Base-by-base conservation (phyloP, 2,888 invertebrate species). In the Eustalomyia histrio region DNA sequence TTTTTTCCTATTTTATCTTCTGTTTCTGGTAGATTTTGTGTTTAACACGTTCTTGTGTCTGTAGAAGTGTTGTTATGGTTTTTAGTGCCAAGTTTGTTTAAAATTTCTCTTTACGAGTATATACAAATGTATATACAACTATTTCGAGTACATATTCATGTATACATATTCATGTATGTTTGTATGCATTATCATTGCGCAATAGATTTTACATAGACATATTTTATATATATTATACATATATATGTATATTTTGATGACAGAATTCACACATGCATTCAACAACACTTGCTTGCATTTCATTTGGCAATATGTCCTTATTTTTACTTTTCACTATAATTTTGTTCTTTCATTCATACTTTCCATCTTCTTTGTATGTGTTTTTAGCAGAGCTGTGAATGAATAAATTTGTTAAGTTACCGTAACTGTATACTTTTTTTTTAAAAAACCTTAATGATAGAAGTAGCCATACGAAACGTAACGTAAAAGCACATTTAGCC, bases 11-110 rank as follows among this genome's bases (percentile, higher is more conserved):
- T n/a, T n/a, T n/a, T n/a, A n/a, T n/a, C n/a, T n/a, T 14, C 14
- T 35, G 35, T 7, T 35, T 35, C 10, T 35, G 10, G 35, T 35
- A 35, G 35, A 21, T 21, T 21, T 52, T 53, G 53, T 74, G 57
- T 76, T 71, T 76, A 57, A 78, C 71, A 81, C 78, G 61, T 81
- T 74, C 63, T 74, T 76, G 50, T 61, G 55, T 55, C 67, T 61
- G 53, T 55, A 67, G 50, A 43, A 67, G 67, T 67, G 53, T 76
- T 80, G 50, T 72, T 65, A 73, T 74, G 69, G 69, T 8, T 64
- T 76, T 69, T 69, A 69, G 76, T 76, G 80, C 80, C 80, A 80
- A 80, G 76, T 76, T 76, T 80, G 71, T 72, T 72, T 39, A 8
- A 53, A 57, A 65, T 57, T 79, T n/a, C 7, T 57, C 1, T 61